Percentiles rank a stretch among this genome's conserved stretches.
Evolutionary conservation across 2,113 vertebrate species (phyloP).

Genomic region (Fukomys damarensis): DNA sequence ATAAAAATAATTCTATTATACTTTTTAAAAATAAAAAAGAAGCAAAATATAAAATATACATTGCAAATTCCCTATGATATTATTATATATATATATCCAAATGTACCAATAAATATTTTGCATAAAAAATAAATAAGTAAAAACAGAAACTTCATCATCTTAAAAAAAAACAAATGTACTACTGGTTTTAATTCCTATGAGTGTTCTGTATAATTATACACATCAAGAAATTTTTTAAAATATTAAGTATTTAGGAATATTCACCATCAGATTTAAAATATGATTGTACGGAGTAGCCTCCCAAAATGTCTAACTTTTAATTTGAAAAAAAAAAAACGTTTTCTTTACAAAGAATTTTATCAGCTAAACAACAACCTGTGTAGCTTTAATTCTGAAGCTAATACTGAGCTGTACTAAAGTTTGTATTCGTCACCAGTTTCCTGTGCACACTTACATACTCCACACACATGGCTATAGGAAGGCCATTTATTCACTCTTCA

Average conservation of each 20-base stretch:
- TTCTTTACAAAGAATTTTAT: neutral
- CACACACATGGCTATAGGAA: accelerated
- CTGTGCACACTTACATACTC: accelerated
- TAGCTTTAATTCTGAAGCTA: neutral
- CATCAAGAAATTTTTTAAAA: neutral
- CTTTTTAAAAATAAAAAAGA: neutral
- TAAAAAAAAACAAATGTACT: neutral
- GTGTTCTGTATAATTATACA: too few relatives aligned
- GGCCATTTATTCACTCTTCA: too few relatives aligned
- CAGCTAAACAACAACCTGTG: neutral
- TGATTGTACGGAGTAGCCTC: neutral
- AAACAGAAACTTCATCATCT: neutral
- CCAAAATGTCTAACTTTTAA: neutral
- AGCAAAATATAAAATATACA: too few relatives aligned
- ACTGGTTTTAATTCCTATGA: neutral
- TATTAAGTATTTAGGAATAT: neutral
- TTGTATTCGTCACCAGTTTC: too few relatives aligned
- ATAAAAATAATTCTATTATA: neutral
- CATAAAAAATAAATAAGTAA: too few relatives aligned
- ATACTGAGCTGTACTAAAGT: neutral
- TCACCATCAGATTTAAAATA: neutral
- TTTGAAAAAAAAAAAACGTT: neutral
- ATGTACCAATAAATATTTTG: too few relatives aligned
- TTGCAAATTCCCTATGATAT: too few relatives aligned
- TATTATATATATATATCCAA: too few relatives aligned